Percentiles rank a stretch among this genome's conserved stretches.
These are phyloP conservation scores for Sebastes matsubarae DNA, from an alignment of 2,797 vertebrate genomes.

Conservation along the genomic window DNA sequence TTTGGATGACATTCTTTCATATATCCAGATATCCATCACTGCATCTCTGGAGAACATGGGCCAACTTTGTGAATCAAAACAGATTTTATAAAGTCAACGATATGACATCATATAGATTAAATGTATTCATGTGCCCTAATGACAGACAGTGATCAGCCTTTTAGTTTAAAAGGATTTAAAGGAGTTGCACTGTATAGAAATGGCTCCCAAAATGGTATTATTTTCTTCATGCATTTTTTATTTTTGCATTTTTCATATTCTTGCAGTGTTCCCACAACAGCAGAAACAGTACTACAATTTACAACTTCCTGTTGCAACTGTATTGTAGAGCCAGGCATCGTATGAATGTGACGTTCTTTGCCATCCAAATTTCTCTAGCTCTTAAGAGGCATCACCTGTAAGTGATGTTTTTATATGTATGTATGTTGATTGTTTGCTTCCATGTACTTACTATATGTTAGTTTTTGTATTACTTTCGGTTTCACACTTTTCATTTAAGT, in stretches of 20 bases:
- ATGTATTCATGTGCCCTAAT: neutral
- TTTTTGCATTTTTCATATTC: neutral
- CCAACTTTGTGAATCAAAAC: neutral
- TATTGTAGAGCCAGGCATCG: no score
- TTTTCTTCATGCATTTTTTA: neutral
- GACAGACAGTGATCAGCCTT: neutral
- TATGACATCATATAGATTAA: neutral
- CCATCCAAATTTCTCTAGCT: no score
- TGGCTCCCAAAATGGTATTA: neutral
- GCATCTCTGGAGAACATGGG: neutral
- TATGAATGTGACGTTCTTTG: no score
- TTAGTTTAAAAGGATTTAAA: neutral
- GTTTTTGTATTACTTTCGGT: no score
- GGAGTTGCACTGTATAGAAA: neutral
- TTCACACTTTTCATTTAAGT: no score
- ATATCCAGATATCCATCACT: neutral
- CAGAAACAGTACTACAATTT: neutral
- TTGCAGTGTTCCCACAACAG: neutral
- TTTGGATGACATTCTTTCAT: neutral
- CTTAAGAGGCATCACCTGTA: no score
- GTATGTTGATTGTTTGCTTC: neutral
- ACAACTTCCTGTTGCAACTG: rapidly evolving
- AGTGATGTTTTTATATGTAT: no score
- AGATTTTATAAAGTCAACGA: neutral
- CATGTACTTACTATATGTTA: neutral